Evolutionary conservation across 1,140 invertebrate genomes (phyloP).

Genomic region (Venturia canescens): DNA sequence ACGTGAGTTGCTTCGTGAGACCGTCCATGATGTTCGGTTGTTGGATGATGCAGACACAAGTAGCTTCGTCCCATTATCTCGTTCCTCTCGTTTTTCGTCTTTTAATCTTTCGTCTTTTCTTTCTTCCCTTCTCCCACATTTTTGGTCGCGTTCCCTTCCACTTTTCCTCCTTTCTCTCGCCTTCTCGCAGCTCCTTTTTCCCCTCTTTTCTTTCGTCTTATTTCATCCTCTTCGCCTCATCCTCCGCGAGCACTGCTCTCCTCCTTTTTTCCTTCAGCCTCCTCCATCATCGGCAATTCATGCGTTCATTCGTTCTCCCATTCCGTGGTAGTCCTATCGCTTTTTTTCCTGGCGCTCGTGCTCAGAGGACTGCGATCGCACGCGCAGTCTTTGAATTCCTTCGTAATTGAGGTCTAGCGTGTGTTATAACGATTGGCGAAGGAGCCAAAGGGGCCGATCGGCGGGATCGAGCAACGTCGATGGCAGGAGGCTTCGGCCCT

Average conservation of each 20-base stretch:
- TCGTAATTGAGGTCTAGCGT: constrained; percentile 64
- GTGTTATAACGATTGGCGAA: neutral
- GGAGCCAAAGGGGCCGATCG: neutral
- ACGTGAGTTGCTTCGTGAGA: constrained; percentile 1
- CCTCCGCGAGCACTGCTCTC: too few relatives aligned
- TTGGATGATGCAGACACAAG: constrained; percentile 46
- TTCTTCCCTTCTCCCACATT: neutral
- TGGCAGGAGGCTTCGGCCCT: neutral
- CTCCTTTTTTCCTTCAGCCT: constrained; percentile 48
- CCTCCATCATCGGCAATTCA: neutral
- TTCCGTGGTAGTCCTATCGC: constrained; percentile 36
- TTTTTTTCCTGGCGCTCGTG: constrained; percentile 42
- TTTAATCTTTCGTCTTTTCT: neutral
- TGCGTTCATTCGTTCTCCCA: constrained; percentile 11
- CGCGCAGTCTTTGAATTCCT: constrained; percentile 59
- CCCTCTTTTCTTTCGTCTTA: neutral
- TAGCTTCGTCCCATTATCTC: constrained; percentile 7
- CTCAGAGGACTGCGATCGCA: constrained; percentile 4
- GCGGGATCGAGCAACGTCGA: neutral
- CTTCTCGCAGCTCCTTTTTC: neutral
- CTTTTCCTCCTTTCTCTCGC: too few relatives aligned
- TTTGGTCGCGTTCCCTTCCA: too few relatives aligned
- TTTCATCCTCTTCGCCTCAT: neutral
- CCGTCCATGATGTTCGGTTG: constrained; percentile 28
- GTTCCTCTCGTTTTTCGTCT: neutral